Conservation (phyloP, 2,888 invertebrate species). For the Thera obeliscata region DNA sequence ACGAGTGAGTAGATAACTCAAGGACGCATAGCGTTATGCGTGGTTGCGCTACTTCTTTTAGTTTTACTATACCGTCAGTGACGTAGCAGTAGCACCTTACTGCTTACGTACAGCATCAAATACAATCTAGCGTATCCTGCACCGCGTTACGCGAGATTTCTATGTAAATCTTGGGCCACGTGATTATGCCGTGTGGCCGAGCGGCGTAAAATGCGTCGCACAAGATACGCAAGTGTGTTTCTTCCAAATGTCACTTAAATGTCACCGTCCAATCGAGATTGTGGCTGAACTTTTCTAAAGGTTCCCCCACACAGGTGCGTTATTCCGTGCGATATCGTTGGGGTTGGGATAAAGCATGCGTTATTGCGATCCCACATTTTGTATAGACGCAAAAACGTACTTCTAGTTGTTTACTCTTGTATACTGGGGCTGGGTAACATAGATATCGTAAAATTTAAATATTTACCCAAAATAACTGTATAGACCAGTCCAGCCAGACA, state of each 20-base stretch:
- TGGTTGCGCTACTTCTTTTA: slow-evolving; percentile 9
- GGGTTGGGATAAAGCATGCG: neutral
- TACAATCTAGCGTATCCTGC: too few relatives aligned
- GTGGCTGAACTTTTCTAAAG: slow-evolving; percentile 18
- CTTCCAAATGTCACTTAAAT: slow-evolving; percentile 73
- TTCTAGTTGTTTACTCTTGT: too few relatives aligned
- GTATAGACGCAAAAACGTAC: too few relatives aligned
- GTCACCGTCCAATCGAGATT: slow-evolving; percentile 51
- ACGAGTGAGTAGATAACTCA: neutral
- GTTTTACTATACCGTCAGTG: slow-evolving; percentile 29
- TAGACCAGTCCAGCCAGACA: too few relatives aligned
- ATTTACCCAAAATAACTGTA: too few relatives aligned
- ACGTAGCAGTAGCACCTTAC: slow-evolving; percentile 36
- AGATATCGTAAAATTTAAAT: too few relatives aligned
- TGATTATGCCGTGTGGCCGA: too few relatives aligned
- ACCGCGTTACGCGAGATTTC: neutral
- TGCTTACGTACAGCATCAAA: slow-evolving; percentile 48
- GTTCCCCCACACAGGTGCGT: neutral
- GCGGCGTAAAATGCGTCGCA: slow-evolving; percentile 43
- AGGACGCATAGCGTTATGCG: neutral
- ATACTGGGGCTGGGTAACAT: too few relatives aligned
- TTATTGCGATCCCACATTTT: too few relatives aligned
- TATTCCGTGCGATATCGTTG: neutral
- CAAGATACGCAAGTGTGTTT: neutral
- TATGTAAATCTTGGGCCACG: neutral